phyloP scores from a whole-genome alignment of 2,888 invertebrate species.

The Cetonia aurata region DNA sequence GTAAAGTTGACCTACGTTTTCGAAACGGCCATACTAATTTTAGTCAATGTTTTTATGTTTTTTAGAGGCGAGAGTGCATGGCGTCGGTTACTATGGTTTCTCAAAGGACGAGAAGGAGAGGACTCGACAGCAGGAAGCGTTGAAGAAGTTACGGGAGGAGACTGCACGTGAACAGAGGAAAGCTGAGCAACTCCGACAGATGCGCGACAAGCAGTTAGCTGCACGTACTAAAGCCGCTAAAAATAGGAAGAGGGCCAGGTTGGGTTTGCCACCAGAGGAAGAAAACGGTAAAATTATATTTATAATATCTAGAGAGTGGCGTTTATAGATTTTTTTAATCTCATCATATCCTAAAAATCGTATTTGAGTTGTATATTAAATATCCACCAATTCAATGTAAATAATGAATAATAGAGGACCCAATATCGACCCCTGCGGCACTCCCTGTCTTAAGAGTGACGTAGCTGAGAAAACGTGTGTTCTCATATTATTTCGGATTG shows the following conservation, averaged over 20 bases:
- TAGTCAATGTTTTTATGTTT: conserved; percentile 18
- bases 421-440: too few species aligned
- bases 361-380: too few species aligned
- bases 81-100: conserved; percentile 92
- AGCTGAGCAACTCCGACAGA: conserved; percentile 72
- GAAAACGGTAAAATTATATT: conserved; percentile 40
- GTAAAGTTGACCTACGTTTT: conserved; percentile 50
- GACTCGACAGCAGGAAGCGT: conserved; percentile 82
- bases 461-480: too few species aligned
- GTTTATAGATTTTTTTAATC: too few species aligned
- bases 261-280: conserved; percentile 76
- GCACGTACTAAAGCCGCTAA: conserved; percentile 80
- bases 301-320: conserved; percentile 12
- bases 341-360: too few species aligned
- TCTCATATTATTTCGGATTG: too few species aligned
- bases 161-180: conserved; percentile 78
- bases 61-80: conserved; percentile 91
- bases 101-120: conserved; percentile 87
- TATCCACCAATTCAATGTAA: too few species aligned
- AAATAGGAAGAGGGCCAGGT: conserved; percentile 78
- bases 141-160: conserved; percentile 78
- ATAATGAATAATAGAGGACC: too few species aligned
- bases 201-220: conserved; percentile 76
- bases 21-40: too few species aligned
- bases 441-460: too few species aligned